A percentile compares a stretch with the other conserved stretches of the same genome.
Conservation (phyloP, 2,888 invertebrate genomes). For the Loripinus fragilis region DNA sequence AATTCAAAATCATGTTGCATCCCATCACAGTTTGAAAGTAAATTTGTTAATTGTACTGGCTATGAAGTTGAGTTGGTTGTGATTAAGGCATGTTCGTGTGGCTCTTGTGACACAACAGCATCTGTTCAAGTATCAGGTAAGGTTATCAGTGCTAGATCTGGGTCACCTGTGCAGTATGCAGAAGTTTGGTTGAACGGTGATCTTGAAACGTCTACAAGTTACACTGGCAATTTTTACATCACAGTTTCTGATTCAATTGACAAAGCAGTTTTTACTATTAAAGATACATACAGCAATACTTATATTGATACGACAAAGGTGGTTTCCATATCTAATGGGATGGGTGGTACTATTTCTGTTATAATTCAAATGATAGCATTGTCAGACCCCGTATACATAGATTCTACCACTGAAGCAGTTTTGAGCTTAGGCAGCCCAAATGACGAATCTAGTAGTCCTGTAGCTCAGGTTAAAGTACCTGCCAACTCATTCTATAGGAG, state of each 20-base stretch:
- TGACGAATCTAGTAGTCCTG: neutral
- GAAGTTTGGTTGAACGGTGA: neutral
- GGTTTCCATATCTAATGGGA: neutral
- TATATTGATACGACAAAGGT: constrained; percentile 8
- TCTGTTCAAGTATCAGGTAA: neutral
- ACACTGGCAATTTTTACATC: neutral
- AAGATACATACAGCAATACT: neutral
- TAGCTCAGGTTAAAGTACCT: neutral
- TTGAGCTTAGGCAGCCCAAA: neutral
- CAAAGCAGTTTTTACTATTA: neutral
- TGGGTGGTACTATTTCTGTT: neutral
- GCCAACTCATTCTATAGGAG: neutral
- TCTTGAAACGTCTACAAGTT: neutral
- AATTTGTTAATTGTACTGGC: neutral
- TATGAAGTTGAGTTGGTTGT: neutral
- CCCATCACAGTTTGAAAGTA: neutral
- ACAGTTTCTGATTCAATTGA: neutral
- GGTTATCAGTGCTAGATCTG: neutral
- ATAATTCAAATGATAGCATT: neutral
- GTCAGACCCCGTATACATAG: neutral
- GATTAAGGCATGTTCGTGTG: neutral
- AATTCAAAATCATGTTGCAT: neutral
- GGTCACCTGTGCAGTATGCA: neutral
- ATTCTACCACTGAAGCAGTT: neutral
- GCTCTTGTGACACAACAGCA: neutral